Percentiles rank a stretch among this genome's conserved stretches.
phyloP scores from a whole-genome alignment of 2,888 invertebrate genomes.

The Coelopa pilipes region DNA sequence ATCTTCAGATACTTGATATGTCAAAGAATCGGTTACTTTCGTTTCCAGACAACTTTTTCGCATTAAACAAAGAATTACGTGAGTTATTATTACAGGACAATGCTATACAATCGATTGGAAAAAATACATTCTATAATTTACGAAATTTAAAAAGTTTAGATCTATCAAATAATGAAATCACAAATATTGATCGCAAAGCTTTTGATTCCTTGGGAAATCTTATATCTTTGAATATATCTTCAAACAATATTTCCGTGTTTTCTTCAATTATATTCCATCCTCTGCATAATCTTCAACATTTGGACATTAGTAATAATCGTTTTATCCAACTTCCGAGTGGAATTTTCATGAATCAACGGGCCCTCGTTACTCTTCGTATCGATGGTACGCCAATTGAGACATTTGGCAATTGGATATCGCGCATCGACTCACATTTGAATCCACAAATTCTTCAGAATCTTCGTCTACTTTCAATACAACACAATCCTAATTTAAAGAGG shows the following conservation, averaged over 20 bases:
- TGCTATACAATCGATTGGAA: constrained; percentile 56
- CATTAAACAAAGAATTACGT: constrained; percentile 70
- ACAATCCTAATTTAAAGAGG: constrained; percentile 72
- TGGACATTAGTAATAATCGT: constrained; percentile 72
- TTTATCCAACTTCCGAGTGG: constrained; percentile 71
- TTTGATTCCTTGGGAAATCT: constrained; percentile 76
- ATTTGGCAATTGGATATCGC: constrained; percentile 68
- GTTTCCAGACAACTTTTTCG: constrained; percentile 83
- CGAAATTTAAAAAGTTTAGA: constrained; percentile 76
- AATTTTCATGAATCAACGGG: constrained; percentile 74
- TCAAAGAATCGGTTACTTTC: constrained; percentile 75
- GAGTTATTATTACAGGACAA: constrained; percentile 57
- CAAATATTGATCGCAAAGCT: constrained; percentile 72
- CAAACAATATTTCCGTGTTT: constrained; percentile 69
- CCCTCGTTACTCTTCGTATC: constrained; percentile 72
- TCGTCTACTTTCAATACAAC: constrained; percentile 71
- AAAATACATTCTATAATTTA: constrained; percentile 79
- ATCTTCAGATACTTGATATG: constrained; percentile 75
- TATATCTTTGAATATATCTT: constrained; percentile 71
- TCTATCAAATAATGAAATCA: constrained; percentile 72
- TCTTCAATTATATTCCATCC: constrained; percentile 68
- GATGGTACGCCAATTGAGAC: constrained; percentile 76
- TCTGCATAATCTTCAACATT: constrained; percentile 67
- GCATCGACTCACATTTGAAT: constrained; percentile 59
- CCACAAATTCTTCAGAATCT: constrained; percentile 71